Evolutionary conservation across 2,113 vertebrate genomes (phyloP), one percentile per base, ranked within the genome.

Genomic region (Macroglossus sobrinus): DNA sequence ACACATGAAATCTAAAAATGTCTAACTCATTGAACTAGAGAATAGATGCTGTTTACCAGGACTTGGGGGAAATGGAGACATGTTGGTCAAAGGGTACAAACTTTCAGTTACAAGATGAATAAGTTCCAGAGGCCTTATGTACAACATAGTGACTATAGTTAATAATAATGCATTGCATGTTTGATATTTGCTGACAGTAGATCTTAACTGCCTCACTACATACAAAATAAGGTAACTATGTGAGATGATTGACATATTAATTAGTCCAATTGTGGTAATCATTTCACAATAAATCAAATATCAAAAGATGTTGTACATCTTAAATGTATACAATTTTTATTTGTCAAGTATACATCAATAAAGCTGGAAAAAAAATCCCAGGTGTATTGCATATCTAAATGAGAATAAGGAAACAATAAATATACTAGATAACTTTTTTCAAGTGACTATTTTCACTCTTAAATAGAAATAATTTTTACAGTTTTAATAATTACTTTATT

Each of bases 361-460:
- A 74, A 55, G 10, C 55, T 74, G 35, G 53, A 50, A 30, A 55
- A n/a, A 61, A 90, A 84, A 84, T n/a, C 45, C 30, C 35, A 53
- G 43, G 63, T 53, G 28, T 24, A 64, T 40, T 80, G 16, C 80
- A 81, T 81, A 88, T 72, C 28, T 81, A 93, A 80, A 71, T 50
- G 53, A 72, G 15, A 80, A 53, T 12, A 69, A 28, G 59, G 30
- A 64, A 89, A 86, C 28, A 33, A 13, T 47, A 71, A 72, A 93
- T 8, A 1, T n/a, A 40, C 45, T 74, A 89, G 85, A 84, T 12
- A 64, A 63, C 16, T 72, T 89, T 87, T 33, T 40, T 24, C 22
- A 75, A 75, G 69, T 59, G 84, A 92, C 64, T 50, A 86, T 69
- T 75, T 93, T 95, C 40, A 61, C 35, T 87, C 64, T 78, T 93